Evolutionary conservation across 2,113 vertebrate genomes (phyloP), one percentile per base, ranked within the genome.

Genomic region (Tursiops truncatus): DNA sequence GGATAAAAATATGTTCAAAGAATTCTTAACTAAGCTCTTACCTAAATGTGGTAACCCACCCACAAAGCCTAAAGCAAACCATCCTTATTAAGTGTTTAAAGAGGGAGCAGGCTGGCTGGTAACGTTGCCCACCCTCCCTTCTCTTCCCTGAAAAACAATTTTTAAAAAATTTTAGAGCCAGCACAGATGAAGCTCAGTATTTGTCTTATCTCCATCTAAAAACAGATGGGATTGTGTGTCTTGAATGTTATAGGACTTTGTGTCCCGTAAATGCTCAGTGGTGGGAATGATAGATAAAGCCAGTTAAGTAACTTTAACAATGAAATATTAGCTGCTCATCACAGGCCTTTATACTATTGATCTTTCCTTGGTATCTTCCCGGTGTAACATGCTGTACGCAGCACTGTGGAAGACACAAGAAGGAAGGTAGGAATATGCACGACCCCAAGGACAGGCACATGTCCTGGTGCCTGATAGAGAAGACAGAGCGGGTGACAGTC

Each of bases 261-360:
- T 60, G 50, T 56, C 36, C 38, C 25, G 18, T 62, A 74, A 77
- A 73, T 67, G 31, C 20, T 80, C 50, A 58, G 60, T 44, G 11
- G 44, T 73, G 7, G 74, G 33, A 53, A 62, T 56, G 73, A 76
- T 18, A 67, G 25, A 33, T 41, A 68, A 84, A 60, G 10, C 33
- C 18, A 89, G 56, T 53, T 77, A 63, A 77, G 6, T 68, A 56
- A 79, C 65, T 91, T 95, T 79, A 18, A 70, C 93, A 94, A 65
- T 90, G 74, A 44, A 73, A n/a, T 67, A 31, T n/a, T n/a, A 50
- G 26, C 76, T 41, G 7, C 41, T 63, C 38, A 21, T 76, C 74
- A 38, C 17, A 60, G 73, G 67, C 53, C 41, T 70, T 60, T 68
- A 36, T 17, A 36, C 33, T 44, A 50, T 74, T 67, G 25, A 74